These are phyloP conservation scores for Bufotes viridis DNA, from an alignment of 2,797 vertebrate species.

Conservation along the genomic window DNA sequence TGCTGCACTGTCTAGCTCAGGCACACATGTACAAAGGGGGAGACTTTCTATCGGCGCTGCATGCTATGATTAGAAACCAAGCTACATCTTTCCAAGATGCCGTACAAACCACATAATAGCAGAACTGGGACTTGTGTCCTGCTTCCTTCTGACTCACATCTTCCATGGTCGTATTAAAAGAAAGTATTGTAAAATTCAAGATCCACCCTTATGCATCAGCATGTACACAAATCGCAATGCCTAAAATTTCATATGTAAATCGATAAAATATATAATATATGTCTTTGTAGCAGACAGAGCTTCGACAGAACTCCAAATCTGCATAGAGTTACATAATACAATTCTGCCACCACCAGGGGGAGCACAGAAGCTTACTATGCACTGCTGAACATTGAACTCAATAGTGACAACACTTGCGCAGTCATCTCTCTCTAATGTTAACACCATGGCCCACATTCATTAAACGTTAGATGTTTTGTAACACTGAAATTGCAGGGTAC, in stretches of 20 bases:
- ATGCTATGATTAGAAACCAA: not conserved
- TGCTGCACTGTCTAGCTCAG: not conserved
- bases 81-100: slow-evolving; percentile 36
- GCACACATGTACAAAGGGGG: not conserved
- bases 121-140: slow-evolving; percentile 29
- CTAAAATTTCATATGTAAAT: not conserved
- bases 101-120: slow-evolving; percentile 13
- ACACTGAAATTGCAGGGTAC: too few relatives aligned
- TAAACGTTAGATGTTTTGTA: too few relatives aligned
- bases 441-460: too few relatives aligned
- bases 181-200: not conserved
- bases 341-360: too few relatives aligned
- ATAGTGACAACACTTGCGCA: too few relatives aligned
- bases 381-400: too few relatives aligned
- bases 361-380: too few relatives aligned
- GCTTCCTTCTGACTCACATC: slow-evolving; percentile 18
- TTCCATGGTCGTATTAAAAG: not conserved
- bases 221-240: not conserved
- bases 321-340: too few relatives aligned
- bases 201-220: not conserved
- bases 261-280: not conserved
- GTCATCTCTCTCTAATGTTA: too few relatives aligned
- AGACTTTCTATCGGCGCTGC: not conserved
- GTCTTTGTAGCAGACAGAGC: too few relatives aligned
- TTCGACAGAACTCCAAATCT: too few relatives aligned